Evolutionary conservation across 2,888 invertebrate genomes (phyloP).

Genomic region (Trissonchulus sp.): DNA sequence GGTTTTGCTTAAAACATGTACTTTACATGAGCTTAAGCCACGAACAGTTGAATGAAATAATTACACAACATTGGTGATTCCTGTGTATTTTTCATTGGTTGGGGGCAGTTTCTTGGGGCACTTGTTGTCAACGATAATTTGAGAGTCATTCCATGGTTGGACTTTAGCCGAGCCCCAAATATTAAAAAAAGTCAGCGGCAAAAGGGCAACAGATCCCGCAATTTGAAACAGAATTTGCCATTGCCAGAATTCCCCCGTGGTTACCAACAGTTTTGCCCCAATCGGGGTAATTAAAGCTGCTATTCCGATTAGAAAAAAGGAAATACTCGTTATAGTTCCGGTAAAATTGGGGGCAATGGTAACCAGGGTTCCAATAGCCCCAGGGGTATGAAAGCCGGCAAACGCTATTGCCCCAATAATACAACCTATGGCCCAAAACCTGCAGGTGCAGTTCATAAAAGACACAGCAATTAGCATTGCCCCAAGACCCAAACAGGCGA

Average conservation of each 20-base stretch:
- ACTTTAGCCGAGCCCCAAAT: constrained; percentile 30
- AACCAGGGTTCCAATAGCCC: constrained; percentile 26
- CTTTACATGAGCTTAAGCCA: no score
- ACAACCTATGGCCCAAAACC: neutral
- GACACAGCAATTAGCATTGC: constrained; percentile 11
- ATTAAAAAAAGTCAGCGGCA: constrained; percentile 29
- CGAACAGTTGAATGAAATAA: no score
- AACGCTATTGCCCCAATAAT: constrained; percentile 16
- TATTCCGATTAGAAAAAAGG: constrained; percentile 24
- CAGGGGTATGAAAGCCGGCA: constrained; percentile 31
- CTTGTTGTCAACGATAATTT: no score
- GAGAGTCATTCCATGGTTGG: constrained; percentile 27
- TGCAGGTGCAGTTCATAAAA: constrained; percentile 8
- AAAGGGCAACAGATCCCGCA: constrained; percentile 10
- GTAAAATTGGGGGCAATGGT: constrained; percentile 26
- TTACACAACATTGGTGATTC: no score
- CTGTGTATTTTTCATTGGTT: no score
- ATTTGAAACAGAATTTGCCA: constrained; percentile 22
- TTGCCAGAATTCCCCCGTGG: neutral
- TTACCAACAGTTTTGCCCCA: neutral
- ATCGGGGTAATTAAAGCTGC: constrained; percentile 22
- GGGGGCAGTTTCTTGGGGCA: no score
- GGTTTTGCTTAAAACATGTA: no score
- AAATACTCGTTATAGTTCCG: constrained; percentile 28
- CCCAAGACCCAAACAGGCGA: constrained; percentile 24